Base-by-base conservation (phyloP, 2,797 vertebrate genomes). In the Urosaurus nigricauda region DNA sequence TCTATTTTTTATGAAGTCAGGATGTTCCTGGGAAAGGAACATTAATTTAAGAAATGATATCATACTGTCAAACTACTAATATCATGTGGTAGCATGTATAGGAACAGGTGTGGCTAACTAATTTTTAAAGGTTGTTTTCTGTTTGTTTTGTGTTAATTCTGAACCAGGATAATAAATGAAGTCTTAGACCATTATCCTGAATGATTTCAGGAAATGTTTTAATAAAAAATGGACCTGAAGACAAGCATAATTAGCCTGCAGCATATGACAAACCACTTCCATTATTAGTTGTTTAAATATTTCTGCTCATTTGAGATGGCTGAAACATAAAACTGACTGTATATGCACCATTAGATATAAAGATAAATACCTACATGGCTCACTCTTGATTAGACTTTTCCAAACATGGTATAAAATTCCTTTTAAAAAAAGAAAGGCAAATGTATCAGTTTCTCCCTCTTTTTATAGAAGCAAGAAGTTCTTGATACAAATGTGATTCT, bases 21-120 rank as follows among this genome's bases (percentile, higher is more conserved):
- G 24, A 79, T 4, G 11, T 63, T 53, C 11, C 75, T 88, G 32
- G 51, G 47, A 90, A 43, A 85, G 74, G 43, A 87, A 19, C 35
- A n/a, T 17, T 83, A 90, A 87, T 78, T 86, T 71, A 87, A 91
- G 32, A 90, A 85, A 1, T 63, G n/a, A 19, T 17, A 21, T 32
- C 60, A 73, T 73, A 21, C 85, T 93, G 79, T 91, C 63, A 80
- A 12, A 19, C 35, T 80, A 84, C 0, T 0, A 81, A 0, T 40
- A 12, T 73, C 88, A 40, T 40, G 1, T 3, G 78, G 86, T 79
- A 19, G 73, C 85, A 83, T 2, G 78, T 60, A 80, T 73, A 43
- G 35, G 40, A 51, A 81, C 5, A 83, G 88, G 71, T 63, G 26
- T 90, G 60, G 60, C 63, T 47, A 58, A 16, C 51, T 86, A 35